Base-by-base conservation (phyloP, 23 tunicate genomes). In the Corella eumyota region DNA sequence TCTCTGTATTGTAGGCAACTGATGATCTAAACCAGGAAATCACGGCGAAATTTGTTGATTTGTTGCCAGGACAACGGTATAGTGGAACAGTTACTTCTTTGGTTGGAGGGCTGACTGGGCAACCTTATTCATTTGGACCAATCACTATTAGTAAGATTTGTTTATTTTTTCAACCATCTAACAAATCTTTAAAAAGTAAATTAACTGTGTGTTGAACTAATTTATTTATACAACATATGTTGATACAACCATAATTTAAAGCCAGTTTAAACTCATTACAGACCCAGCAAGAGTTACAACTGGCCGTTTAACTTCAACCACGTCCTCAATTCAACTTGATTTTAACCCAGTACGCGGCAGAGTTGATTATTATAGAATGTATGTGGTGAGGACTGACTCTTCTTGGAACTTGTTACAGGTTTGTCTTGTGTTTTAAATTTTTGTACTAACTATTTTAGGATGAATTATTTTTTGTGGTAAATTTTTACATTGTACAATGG, bases 291-390 rank as follows among this genome's bases (percentile, higher is more conserved):
- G 40, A 11, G 60, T 65, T 32, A 22, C 38, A 6, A 34, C 56
- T 7, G 81, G 72, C 0, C 1, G 19, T 25, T 24, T 65, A 3
- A 36, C 9, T 1, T 35, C 31, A 4, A 55, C 32, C 5, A 2
- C 52, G 11, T 59, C 72, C 0, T 19, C 66, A 23, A 22, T 65
- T 13, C 30, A 38, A 2, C n/a, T 78, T 9, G 62, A 25, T 2
- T 78, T 78, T 34, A 22, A 27, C 2, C 30, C 64, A 0, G 75
- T 70, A 19, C 28, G 36, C 2, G 85, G 85, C 30, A 17, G 27
- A 7, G 85, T 57, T 37, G 85, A 78, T 34, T 40, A 21, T 0
- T 78, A 78, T 30, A 34, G 30, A 19, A 45, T 71, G 32, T 78
- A 61, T 30, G 37, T 78, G 21, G 35, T 33, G 6, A 23, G 45